Base-by-base conservation (phyloP, 1,140 invertebrate species). In the Micrasema minimum region DNA sequence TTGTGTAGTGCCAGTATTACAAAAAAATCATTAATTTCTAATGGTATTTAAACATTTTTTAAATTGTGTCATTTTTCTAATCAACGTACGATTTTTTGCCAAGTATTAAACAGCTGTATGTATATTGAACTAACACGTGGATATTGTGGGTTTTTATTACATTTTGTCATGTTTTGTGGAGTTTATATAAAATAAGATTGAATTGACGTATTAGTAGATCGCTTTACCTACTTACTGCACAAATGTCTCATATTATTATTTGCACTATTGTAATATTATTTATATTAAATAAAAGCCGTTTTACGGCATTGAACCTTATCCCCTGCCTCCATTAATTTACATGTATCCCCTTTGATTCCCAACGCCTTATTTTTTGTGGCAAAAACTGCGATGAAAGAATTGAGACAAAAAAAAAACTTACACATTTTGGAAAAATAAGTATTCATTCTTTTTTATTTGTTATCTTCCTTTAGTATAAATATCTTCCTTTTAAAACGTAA, bases 251-350 rank as follows among this genome's bases (percentile, higher is more conserved):
- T 67, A 43, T 35, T 22, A 26, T 62, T 51, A 41, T 20, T 51
- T 57, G 55, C 53, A 62, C 46, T 35, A 41, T 53, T 69, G 59
- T 69, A 62, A 62, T 74, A 53, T 50, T 61, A 64, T 68, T n/a
- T 46, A 51, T 38, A 23, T 35, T 62, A 37, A 75, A 75, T 75
- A 75, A 75, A 75, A 69, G 69, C 73, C 69, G 69, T 71, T 37
- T 38, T 66, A 66, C 69, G 73, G 73, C 72, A 71, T n/a, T 74
- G 72, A 74, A 74, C 9, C 22, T 14, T 57, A 64, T 46, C 41
- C 16, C 23, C 10, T 64, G 59, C 41, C 31, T 66, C 59, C 59
- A 22, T 59, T 55, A 35, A 55, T 55, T 55, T 51, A 35, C 31
- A 11, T 57, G 3, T 35, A 31, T 38, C 26, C 23, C 53, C 18